Evolutionary conservation across 2,888 invertebrate species (phyloP).

Genomic region (Eristalis intricaria): DNA sequence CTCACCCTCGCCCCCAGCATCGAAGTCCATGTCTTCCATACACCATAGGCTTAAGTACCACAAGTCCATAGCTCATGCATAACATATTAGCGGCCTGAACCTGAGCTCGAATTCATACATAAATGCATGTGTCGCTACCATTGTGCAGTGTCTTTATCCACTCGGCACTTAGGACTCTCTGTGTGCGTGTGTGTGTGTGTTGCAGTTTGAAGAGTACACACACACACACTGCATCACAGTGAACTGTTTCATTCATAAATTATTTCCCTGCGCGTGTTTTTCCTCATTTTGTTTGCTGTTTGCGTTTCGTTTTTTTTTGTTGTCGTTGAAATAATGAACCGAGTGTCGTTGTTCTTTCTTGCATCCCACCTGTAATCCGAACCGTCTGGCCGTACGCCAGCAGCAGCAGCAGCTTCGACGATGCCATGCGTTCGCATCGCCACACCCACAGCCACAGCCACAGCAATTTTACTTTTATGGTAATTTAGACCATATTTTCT

Average conservation of each 20-base stretch:
- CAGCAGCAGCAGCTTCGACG: constrained; percentile 25
- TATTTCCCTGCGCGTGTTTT: constrained; percentile 36
- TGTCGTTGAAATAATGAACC: constrained; percentile 29
- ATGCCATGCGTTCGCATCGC: constrained; percentile 7
- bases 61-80: constrained; percentile 64
- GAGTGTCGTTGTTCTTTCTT: constrained; percentile 51
- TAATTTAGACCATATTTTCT: constrained; percentile 68
- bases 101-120: constrained; percentile 48
- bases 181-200: constrained; percentile 51
- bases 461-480: constrained; percentile 61
- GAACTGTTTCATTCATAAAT: constrained; percentile 67
- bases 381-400: constrained; percentile 51
- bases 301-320: neutral
- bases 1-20: too few species aligned
- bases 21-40: constrained; percentile 11
- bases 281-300: neutral
- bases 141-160: constrained; percentile 35
- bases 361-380: constrained; percentile 63
- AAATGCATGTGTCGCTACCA: neutral
- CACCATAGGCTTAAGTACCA: constrained; percentile 37
- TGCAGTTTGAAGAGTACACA: constrained; percentile 40
- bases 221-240: neutral
- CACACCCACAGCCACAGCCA: constrained; percentile 27
- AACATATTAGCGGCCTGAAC: constrained; percentile 60
- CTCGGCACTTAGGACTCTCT: constrained; percentile 28